Conservation (phyloP, 2,113 vertebrate genomes). For the Ammodytes dubius region DNA sequence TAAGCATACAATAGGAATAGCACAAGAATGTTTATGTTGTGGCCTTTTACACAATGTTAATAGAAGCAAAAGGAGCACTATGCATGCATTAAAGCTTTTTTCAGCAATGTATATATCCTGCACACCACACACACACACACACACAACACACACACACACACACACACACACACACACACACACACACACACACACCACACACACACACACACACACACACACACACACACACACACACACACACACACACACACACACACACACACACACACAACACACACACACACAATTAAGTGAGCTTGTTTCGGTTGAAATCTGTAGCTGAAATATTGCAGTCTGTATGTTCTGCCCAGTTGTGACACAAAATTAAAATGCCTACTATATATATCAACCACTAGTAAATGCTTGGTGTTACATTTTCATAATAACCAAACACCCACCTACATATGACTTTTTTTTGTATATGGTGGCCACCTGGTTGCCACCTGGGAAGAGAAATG, state of each 20-base stretch:
- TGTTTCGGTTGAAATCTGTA: conserved; percentile 3
- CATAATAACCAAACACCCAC: conserved; percentile 66
- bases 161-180: too few relatives aligned
- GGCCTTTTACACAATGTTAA: neutral
- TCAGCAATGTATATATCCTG: conserved; percentile 4
- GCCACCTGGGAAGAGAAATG: too few relatives aligned
- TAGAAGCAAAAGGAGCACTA: neutral
- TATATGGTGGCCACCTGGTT: conserved; percentile 56
- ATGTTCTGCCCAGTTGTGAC: conserved; percentile 5
- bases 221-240: too few relatives aligned
- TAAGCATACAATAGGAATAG: neutral
- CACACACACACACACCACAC: too few relatives aligned
- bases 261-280: too few relatives aligned
- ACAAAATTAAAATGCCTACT: conserved; percentile 7
- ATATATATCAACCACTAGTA: conserved; percentile 11
- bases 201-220: too few relatives aligned
- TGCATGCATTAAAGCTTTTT: conserved; percentile 1
- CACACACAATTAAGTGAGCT: neutral
- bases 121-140: too few relatives aligned
- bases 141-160: too few relatives aligned
- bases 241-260: too few relatives aligned
- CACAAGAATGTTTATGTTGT: neutral
- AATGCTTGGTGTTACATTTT: conserved; percentile 31
- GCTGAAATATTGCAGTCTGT: conserved; percentile 4
- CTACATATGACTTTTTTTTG: conserved; percentile 63